Percentiles rank a stretch among this genome's conserved stretches.
These are phyloP conservation scores for Gadus macrocephalus DNA, from an alignment of 2,113 vertebrate genomes.

Conservation along the genomic window DNA sequence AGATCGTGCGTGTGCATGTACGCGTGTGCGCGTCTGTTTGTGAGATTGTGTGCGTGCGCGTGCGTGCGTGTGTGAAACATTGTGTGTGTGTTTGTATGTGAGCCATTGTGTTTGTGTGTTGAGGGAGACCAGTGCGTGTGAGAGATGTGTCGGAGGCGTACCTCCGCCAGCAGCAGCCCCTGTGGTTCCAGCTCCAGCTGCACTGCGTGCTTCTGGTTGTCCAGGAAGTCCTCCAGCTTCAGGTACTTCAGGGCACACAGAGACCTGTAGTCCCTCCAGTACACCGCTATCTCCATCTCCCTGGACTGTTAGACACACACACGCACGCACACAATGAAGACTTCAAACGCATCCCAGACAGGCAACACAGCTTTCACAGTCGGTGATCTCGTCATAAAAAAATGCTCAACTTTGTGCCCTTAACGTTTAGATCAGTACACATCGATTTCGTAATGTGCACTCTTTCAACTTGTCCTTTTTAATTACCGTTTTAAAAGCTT, in stretches of 20 bases:
- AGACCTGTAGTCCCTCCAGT: constrained; percentile 85
- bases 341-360: no score
- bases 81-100: not conserved
- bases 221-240: constrained; percentile 89
- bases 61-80: not conserved
- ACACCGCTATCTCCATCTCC: constrained; percentile 84
- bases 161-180: constrained; percentile 84
- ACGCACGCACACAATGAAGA: not conserved
- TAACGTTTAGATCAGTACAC: no score
- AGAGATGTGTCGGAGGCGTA: constrained; percentile 28
- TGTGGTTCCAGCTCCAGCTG: constrained; percentile 86
- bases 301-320: constrained; percentile 67
- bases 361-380: no score
- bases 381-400: not conserved
- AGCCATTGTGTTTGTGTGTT: not conserved
- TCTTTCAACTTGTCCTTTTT: no score
- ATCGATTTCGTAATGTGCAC: no score
- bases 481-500: no score
- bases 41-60: not conserved
- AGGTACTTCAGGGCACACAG: constrained; percentile 88
- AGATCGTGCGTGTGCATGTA: no score
- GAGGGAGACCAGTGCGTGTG: not conserved
- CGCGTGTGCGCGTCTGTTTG: not conserved
- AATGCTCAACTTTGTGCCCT: no score
- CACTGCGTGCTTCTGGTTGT: constrained; percentile 82